Conservation (phyloP, 2,888 invertebrate genomes). For the Limnephilus marmoratus region DNA sequence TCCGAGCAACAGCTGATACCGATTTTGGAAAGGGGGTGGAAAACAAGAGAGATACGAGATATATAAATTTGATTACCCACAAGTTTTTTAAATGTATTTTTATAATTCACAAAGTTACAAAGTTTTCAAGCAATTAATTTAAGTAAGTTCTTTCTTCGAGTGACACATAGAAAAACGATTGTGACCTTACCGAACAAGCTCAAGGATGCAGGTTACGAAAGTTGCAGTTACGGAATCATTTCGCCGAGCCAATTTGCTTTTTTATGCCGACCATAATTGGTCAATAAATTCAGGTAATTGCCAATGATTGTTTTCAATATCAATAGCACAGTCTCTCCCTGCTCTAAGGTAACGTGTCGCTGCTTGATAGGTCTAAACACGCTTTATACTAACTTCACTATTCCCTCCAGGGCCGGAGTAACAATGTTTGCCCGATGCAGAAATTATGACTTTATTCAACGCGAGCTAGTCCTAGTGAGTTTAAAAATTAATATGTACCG, state of each 20-base stretch:
- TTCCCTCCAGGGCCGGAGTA: not conserved
- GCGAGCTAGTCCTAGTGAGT: no score
- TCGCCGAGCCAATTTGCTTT: slow-evolving; percentile 9
- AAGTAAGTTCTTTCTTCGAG: slow-evolving; percentile 2
- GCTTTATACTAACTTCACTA: not conserved
- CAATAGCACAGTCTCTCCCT: slow-evolving; percentile 17
- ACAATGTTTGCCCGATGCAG: not conserved
- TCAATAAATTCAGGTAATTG: slow-evolving; percentile 31
- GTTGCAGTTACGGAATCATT: not conserved
- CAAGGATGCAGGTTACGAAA: slow-evolving; percentile 26
- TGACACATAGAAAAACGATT: slow-evolving; percentile 28
- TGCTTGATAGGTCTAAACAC: not conserved
- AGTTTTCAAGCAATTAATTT: not conserved
- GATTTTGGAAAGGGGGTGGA: not conserved
- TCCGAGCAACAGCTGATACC: not conserved
- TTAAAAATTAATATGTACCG: no score
- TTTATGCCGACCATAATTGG: slow-evolving; percentile 24
- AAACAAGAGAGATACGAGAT: not conserved
- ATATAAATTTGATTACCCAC: not conserved
- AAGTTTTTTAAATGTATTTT: not conserved
- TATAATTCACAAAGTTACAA: not conserved
- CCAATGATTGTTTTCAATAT: slow-evolving; percentile 31
- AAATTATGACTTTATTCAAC: not conserved
- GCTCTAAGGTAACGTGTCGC: not conserved
- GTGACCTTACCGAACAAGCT: slow-evolving; percentile 32